Evolutionary conservation across 1,140 invertebrate species (phyloP).

Genomic region (Meloidogyne floridensis): DNA sequence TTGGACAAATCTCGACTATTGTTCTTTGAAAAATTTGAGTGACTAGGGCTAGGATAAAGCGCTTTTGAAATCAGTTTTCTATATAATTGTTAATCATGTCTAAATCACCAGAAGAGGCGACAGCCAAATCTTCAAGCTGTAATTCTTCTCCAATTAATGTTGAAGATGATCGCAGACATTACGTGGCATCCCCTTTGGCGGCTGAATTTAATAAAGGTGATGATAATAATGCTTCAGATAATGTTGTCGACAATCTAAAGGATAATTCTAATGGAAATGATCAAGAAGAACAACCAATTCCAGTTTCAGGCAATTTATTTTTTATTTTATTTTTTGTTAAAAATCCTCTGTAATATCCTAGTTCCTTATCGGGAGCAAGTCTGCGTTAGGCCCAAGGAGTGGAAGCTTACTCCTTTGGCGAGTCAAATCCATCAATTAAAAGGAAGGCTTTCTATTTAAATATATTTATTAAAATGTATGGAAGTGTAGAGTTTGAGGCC

Average conservation of each 20-base stretch:
- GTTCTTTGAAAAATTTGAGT: not conserved
- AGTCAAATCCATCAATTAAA: too few species aligned
- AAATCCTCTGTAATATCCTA: not conserved
- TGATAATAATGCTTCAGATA: slow-evolving; percentile 9
- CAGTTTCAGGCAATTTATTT: slow-evolving; percentile 27
- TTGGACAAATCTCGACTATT: not conserved
- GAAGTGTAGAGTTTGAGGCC: too few species aligned
- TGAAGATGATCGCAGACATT: not conserved
- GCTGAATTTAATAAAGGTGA: not conserved
- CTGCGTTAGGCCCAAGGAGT: too few species aligned
- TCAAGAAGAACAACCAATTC: slow-evolving; percentile 9
- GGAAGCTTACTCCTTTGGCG: too few species aligned
- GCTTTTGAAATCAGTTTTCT: not conserved
- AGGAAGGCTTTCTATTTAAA: too few species aligned
- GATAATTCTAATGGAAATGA: not conserved
- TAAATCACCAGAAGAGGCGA: slow-evolving; percentile 6
- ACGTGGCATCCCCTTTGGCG: not conserved
- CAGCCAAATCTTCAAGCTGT: not conserved
- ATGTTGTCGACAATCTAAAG: not conserved
- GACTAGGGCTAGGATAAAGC: slow-evolving; percentile 11
- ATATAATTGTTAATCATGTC: slow-evolving; percentile 6
- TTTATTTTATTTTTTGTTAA: not conserved
- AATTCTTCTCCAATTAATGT: slow-evolving; percentile 3
- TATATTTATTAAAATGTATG: too few species aligned
- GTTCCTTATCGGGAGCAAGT: not conserved